These are phyloP conservation scores for Rhynchonema sp. DNA, from an alignment of 2,888 invertebrate genomes.

Conservation along the genomic window DNA sequence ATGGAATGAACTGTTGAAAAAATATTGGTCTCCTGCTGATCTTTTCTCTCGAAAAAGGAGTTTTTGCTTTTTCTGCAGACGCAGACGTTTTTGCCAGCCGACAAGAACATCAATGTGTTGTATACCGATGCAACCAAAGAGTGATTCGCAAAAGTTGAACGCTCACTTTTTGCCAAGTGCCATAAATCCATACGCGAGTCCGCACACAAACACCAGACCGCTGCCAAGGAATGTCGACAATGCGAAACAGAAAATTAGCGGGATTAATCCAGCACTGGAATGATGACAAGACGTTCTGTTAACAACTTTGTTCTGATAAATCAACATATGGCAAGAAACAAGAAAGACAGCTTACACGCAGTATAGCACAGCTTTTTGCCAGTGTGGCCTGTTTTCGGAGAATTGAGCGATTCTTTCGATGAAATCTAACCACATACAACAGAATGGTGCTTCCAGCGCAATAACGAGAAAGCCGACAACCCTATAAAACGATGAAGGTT, in stretches of 20 bases:
- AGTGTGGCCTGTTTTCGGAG: conserved; percentile 63
- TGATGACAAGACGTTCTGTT: neutral
- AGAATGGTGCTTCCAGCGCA: conserved; percentile 83
- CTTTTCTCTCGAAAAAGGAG: too few species aligned
- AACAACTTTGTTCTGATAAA: neutral
- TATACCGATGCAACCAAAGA: too few species aligned
- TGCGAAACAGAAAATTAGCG: conserved; percentile 53
- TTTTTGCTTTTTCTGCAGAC: too few species aligned
- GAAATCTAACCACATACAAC: conserved; percentile 85
- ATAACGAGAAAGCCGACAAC: conserved; percentile 66
- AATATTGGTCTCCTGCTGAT: too few species aligned
- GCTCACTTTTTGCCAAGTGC: conserved; percentile 76
- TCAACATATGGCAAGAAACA: neutral
- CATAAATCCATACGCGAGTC: conserved; percentile 73
- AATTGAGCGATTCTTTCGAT: conserved; percentile 61
- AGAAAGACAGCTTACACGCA: neutral
- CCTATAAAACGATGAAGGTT: conserved; percentile 30
- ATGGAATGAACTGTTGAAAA: too few species aligned
- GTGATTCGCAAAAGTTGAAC: too few species aligned
- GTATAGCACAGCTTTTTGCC: conserved; percentile 68
- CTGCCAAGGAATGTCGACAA: conserved; percentile 58
- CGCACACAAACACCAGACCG: conserved; percentile 63
- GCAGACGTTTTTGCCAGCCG: too few species aligned
- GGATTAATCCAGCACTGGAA: conserved; percentile 51
- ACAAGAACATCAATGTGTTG: too few species aligned